Percentiles rank a stretch among this genome's conserved stretches.
Evolutionary conservation across 2,113 vertebrate genomes (phyloP).

Genomic region (Acrocephalus arundinaceus): DNA sequence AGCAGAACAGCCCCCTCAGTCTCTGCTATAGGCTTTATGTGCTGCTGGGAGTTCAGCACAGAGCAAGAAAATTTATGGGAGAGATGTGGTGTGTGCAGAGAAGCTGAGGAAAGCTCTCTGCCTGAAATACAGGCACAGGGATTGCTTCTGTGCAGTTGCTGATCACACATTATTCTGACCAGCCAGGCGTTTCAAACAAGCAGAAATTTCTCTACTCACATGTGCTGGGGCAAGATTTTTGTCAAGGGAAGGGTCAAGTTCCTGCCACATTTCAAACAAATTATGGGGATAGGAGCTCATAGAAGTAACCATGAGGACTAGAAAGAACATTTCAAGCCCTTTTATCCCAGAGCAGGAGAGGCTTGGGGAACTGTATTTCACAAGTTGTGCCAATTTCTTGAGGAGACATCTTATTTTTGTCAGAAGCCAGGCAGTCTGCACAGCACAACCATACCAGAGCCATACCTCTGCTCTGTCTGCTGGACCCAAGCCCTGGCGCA

Average conservation of each 20-base stretch:
- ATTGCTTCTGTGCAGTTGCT: background rate
- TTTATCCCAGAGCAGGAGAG: background rate
- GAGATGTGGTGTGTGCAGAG: background rate
- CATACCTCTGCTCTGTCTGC: background rate
- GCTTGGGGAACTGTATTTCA: background rate
- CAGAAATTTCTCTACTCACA: background rate
- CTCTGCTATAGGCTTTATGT: accelerated
- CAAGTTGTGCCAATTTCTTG: background rate
- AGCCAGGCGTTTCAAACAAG: background rate
- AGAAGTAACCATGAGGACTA: background rate
- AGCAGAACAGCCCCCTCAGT: background rate
- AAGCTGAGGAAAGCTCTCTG: background rate
- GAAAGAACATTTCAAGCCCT: background rate
- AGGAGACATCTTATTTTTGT: background rate
- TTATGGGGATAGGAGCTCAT: background rate
- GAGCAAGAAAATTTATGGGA: background rate
- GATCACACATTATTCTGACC: background rate
- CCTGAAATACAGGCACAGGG: background rate
- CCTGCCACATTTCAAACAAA: background rate
- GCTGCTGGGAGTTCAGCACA: background rate
- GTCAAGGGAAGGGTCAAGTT: background rate
- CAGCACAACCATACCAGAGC: background rate
- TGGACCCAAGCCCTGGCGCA: accelerated
- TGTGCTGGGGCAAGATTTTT: background rate
- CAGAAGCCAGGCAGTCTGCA: background rate